phyloP scores from a whole-genome alignment of 2,888 invertebrate species.

The Diarsia mendica region DNA sequence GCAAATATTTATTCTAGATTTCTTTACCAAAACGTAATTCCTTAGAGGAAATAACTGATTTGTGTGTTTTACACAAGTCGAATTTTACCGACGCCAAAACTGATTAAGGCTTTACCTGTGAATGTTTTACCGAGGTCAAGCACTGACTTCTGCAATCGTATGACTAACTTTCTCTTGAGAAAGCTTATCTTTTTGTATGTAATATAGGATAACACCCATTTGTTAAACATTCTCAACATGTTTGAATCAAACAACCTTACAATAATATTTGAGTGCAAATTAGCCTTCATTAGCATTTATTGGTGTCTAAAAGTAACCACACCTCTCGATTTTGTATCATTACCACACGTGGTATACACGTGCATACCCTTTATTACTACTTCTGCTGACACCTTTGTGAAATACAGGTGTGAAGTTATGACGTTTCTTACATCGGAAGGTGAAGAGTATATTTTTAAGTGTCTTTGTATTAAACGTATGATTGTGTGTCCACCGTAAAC shows the following conservation, averaged over 20 bases:
- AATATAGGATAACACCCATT: neutral
- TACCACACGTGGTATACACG: constrained; percentile 5
- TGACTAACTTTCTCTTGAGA: constrained; percentile 24
- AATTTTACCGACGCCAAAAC: neutral
- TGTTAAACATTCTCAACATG: neutral
- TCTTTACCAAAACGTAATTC: neutral
- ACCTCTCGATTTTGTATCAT: neutral
- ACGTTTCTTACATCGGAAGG: neutral
- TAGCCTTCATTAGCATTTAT: constrained; percentile 21
- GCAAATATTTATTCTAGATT: neutral
- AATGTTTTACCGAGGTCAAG: neutral
- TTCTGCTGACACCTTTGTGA: neutral
- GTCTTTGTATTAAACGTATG: neutral
- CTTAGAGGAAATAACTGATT: neutral
- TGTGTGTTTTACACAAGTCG: constrained; percentile 8
- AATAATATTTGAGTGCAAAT: constrained; percentile 17
- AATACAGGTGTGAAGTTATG: neutral
- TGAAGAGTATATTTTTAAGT: neutral
- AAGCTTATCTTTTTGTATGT: neutral
- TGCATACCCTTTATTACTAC: neutral
- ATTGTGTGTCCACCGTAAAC: neutral
- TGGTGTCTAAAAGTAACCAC: neutral
- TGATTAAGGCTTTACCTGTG: neutral
- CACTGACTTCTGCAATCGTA: neutral
- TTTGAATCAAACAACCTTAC: constrained; percentile 13